A percentile compares a stretch with the other conserved stretches of the same genome.
phyloP scores from a whole-genome alignment of 2,888 invertebrate genomes.

The Subacronicta megacephala region DNA sequence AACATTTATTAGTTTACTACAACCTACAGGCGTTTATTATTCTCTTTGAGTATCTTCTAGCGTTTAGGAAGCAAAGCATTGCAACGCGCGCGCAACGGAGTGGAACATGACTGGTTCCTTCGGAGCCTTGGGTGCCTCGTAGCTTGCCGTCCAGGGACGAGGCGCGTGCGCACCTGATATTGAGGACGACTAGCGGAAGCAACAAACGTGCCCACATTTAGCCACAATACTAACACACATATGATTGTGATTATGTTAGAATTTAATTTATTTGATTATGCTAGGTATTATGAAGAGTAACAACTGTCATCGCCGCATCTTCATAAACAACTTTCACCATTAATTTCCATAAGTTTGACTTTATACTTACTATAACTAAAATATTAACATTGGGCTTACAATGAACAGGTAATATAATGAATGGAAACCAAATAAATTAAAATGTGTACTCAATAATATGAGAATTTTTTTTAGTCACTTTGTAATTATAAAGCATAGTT shows the following conservation, averaged over 20 bases:
- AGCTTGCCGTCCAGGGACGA: constrained; percentile 70
- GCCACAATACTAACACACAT: constrained; percentile 60
- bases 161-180: constrained; percentile 76
- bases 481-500: constrained; percentile 4
- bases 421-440: no score
- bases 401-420: no score
- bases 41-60: constrained; percentile 41
- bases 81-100: constrained; percentile 73
- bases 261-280: no score
- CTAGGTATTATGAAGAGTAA: constrained; percentile 48
- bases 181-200: constrained; percentile 77
- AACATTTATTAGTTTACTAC: constrained; percentile 38
- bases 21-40: constrained; percentile 38
- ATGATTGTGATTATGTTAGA: constrained; percentile 56
- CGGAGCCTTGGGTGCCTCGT: constrained; percentile 44
- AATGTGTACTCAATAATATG: no score
- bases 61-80: constrained; percentile 74
- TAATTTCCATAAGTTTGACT: no score
- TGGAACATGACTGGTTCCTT: constrained; percentile 86
- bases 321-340: no score
- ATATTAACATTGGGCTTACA: not conserved
- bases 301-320: constrained; percentile 49
- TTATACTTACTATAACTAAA: no score
- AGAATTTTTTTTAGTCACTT: constrained; percentile 1
- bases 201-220: constrained; percentile 66